Conservation (phyloP, 2,113 vertebrate genomes). For the Toxostoma redivivum region DNA sequence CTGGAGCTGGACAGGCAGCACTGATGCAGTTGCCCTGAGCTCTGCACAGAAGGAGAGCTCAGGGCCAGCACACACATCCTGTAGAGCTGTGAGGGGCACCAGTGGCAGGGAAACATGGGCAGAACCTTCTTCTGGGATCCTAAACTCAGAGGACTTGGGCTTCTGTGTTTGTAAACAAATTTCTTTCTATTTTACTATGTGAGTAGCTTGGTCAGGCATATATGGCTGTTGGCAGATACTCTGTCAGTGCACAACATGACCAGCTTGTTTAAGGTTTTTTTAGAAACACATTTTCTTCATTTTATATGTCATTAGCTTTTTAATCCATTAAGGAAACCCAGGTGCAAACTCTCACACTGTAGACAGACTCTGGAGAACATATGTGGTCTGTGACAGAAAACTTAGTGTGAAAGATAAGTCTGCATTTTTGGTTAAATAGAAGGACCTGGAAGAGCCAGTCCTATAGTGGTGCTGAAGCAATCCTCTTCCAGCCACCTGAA, state of each 20-base stretch:
- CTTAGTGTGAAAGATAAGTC: neutral
- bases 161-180: neutral
- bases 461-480: neutral
- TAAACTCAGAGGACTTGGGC: neutral
- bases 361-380: neutral
- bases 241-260: neutral
- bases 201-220: neutral
- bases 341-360: neutral
- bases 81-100: accelerated
- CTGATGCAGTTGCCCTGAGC: neutral
- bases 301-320: neutral
- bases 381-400: neutral
- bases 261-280: neutral
- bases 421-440: neutral
- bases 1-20: neutral
- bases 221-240: neutral
- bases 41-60: neutral
- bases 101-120: neutral
- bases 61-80: neutral
- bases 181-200: neutral
- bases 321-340: neutral
- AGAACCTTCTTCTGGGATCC: neutral
- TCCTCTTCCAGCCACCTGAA: neutral
- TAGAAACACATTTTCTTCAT: neutral
- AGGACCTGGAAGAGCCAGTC: neutral